Evolutionary conservation across 64 coral and sea anemone species (phyloP).

Genomic region (Stichodactyla helianthus): DNA sequence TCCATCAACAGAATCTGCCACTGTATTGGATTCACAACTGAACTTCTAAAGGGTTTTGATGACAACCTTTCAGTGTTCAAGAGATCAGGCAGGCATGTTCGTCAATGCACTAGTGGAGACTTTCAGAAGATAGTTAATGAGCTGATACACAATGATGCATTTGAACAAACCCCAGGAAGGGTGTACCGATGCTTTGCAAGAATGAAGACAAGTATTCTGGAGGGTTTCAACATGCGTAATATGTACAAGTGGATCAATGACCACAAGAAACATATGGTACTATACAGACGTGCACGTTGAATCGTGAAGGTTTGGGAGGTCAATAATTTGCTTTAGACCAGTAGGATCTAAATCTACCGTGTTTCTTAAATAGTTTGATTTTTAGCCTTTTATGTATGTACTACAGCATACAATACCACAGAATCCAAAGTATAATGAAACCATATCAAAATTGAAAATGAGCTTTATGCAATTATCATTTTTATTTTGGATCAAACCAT

Average conservation of each 20-base stretch:
- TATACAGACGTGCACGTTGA: neutral
- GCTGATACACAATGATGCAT: slow-evolving; percentile 8
- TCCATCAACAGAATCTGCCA: slow-evolving; percentile 44
- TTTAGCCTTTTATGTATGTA: no score
- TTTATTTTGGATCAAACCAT: no score
- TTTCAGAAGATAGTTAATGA: slow-evolving; percentile 48
- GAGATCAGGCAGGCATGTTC: slow-evolving; percentile 35
- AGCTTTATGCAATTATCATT: no score
- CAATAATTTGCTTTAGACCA: no score
- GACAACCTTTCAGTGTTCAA: slow-evolving; percentile 26
- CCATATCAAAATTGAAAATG: no score
- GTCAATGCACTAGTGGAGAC: slow-evolving; percentile 27
- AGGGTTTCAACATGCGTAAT: slow-evolving; percentile 33
- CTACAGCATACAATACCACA: no score
- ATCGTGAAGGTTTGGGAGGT: no score
- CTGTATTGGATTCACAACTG: slow-evolving; percentile 11
- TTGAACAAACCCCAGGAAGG: slow-evolving; percentile 14
- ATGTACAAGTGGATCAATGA: slow-evolving; percentile 45
- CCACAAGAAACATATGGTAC: slow-evolving; percentile 12
- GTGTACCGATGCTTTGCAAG: slow-evolving; percentile 27
- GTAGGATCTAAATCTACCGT: no score
- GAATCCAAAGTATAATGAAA: no score
- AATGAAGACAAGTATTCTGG: slow-evolving; percentile 16
- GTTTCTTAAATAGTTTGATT: no score
- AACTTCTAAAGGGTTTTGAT: slow-evolving; percentile 9